Evolutionary conservation across 1,140 invertebrate species (phyloP), one percentile per base, ranked within the genome.

Genomic region (Rhagoletis zephyria): DNA sequence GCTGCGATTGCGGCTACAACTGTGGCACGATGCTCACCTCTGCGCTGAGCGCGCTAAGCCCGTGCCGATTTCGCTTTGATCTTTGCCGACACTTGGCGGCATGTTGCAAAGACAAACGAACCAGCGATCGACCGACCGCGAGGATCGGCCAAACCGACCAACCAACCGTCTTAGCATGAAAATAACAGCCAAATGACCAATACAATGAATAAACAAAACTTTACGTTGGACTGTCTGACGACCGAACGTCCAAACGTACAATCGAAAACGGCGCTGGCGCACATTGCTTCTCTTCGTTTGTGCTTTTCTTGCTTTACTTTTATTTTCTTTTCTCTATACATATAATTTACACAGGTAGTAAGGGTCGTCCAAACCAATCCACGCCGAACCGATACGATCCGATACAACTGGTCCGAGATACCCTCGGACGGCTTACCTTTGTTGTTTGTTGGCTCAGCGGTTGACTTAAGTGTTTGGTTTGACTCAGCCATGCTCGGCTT

Each of bases 11-110:
- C 19, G 74, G 48, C 74, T 51, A 51, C 74, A 19, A 81, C 86
- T 51, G 42, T 85, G 77, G 59, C 77, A 87, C 60, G 74, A 87
- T 70, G 65, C 70, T 85, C 90, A 91, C 90, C 91, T 92, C 90
- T 90, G 90, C 30, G 30, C 90, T 89, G 90, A 92, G 90, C 91
- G 91, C 91, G 91, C 91, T 92, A 92, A 92, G 89, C 91, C 91
- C 91, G 91, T 92, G 91, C 91, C 91, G 91, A 92, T 92, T 92
- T 88, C 88, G 87, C 90, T 92, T 92, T 92, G 91, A 90, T 90
- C 89, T 92, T 91, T 91, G 91, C 91, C 91, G 91, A 89, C 86
- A 65, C 61, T 87, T 85, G 87, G 65, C 88, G 88, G 88, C 87
- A 88, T 86, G 87, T 88, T 87, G 88, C 88, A 88, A 87, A 87